Evolutionary conservation across 2,797 vertebrate genomes (phyloP).

Genomic region (Coilia nasus): DNA sequence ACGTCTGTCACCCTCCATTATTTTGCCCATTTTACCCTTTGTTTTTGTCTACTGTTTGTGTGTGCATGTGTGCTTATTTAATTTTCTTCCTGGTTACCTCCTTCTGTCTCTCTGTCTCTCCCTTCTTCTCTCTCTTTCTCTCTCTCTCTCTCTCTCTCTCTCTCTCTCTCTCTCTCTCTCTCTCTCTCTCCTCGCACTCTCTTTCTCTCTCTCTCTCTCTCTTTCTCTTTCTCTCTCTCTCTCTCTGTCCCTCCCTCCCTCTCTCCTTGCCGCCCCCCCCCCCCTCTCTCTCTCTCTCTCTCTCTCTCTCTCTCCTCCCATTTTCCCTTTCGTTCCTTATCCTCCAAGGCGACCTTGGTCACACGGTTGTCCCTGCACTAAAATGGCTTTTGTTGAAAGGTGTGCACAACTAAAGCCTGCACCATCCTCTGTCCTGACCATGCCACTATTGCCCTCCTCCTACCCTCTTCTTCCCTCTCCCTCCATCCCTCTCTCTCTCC

Average conservation of each 20-base stretch:
- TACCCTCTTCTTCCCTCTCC: too few species aligned
- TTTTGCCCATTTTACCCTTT: neutral
- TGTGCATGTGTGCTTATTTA: neutral
- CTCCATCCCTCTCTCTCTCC: too few species aligned
- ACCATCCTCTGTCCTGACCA: neutral
- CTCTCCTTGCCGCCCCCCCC: neutral
- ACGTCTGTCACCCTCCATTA: neutral
- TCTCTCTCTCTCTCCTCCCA: slow-evolving; percentile 33
- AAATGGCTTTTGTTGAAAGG: neutral
- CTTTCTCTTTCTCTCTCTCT: neutral
- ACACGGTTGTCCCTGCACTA: neutral
- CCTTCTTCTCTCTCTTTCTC: too few species aligned
- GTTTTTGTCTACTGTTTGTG: slow-evolving; percentile 38
- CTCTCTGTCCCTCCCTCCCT: too few species aligned
- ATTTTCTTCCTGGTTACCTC: too few species aligned
- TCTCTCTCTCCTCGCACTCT: slow-evolving; percentile 24
- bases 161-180: neutral
- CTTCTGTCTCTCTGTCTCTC: too few species aligned
- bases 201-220: slow-evolving; percentile 33
- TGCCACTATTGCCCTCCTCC: neutral
- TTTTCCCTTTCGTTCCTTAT: slow-evolving; percentile 17
- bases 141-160: too few species aligned
- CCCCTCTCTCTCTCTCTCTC: slow-evolving; percentile 30
- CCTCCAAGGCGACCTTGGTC: slow-evolving; percentile 80
- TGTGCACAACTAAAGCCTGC: neutral